Evolutionary conservation across 2,113 vertebrate species (phyloP).

Genomic region (Apodemus speciosus): DNA sequence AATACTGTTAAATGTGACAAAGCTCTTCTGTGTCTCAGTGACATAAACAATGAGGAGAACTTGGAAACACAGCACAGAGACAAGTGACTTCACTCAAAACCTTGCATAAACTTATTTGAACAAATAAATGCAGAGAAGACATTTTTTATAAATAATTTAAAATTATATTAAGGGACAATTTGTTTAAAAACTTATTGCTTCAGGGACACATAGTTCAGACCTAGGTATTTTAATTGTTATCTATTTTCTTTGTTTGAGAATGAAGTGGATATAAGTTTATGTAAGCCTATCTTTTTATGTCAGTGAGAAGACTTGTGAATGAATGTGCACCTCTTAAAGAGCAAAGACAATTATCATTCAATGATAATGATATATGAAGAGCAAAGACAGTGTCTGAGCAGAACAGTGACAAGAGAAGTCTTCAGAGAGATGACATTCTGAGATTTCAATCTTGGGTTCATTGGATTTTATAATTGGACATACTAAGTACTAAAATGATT

Average conservation of each 20-base stretch:
- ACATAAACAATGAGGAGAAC: background rate
- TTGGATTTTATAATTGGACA: background rate
- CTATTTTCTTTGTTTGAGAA: background rate
- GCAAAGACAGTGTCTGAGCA: background rate
- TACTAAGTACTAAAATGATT: background rate
- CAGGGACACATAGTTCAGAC: background rate
- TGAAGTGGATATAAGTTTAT: background rate
- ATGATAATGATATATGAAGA: too few relatives aligned
- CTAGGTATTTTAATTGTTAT: background rate
- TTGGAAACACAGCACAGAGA: background rate
- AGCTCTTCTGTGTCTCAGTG: background rate
- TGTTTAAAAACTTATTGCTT: background rate
- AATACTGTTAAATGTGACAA: background rate
- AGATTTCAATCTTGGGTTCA: background rate
- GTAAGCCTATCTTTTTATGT: background rate
- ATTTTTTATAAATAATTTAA: constrained; percentile 34
- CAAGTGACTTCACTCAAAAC: background rate
- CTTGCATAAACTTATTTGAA: background rate
- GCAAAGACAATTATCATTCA: background rate
- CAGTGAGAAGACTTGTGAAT: background rate
- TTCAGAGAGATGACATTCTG: background rate
- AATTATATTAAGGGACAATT: background rate
- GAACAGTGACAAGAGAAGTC: background rate
- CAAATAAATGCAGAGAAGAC: background rate
- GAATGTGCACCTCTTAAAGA: background rate